A percentile compares a stretch with the other conserved stretches of the same genome.
These are phyloP conservation scores for Proterorhinus semilunaris DNA, from an alignment of 2,113 vertebrate genomes.

Conservation along the genomic window DNA sequence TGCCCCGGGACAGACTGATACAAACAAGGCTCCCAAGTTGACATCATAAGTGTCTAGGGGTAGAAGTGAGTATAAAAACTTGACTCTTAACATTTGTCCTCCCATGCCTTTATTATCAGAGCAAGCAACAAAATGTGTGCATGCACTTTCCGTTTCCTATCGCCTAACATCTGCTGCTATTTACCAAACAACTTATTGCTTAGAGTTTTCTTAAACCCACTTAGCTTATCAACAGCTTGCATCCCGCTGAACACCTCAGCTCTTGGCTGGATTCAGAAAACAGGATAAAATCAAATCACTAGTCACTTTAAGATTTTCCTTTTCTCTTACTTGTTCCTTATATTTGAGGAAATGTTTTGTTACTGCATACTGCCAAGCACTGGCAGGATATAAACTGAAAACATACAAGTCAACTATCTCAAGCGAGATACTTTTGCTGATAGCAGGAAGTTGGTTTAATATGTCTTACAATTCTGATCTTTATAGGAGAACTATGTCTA, in stretches of 20 bases:
- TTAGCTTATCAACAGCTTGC: slow-evolving; percentile 54
- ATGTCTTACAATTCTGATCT: too few species aligned
- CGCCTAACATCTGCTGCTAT: slow-evolving; percentile 43
- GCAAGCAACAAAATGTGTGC: slow-evolving; percentile 9
- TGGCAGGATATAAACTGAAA: slow-evolving; percentile 1
- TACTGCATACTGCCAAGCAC: slow-evolving; percentile 21
- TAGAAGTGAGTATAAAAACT: slow-evolving; percentile 23
- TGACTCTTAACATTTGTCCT: slow-evolving; percentile 10
- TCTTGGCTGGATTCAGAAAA: slow-evolving; percentile 36
- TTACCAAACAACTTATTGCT: slow-evolving; percentile 44
- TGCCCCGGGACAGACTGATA: too few species aligned
- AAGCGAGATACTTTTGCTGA: too few species aligned
- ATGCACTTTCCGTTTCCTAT: slow-evolving; percentile 1
- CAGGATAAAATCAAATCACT: slow-evolving; percentile 38
- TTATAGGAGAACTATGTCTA: too few species aligned
- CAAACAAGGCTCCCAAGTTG: too few species aligned
- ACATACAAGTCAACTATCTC: background rate
- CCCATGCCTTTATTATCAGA: slow-evolving; percentile 1
- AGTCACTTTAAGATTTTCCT: slow-evolving; percentile 26
- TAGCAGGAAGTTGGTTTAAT: too few species aligned
- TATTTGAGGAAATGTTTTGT: slow-evolving; percentile 25
- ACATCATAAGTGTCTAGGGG: background rate
- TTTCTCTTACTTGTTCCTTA: slow-evolving; percentile 8
- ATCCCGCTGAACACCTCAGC: slow-evolving; percentile 23
- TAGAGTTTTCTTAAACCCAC: slow-evolving; percentile 33